Evolutionary conservation across 64 coral and sea anemone genomes (phyloP).

Genomic region (Pocillopora verrucosa): DNA sequence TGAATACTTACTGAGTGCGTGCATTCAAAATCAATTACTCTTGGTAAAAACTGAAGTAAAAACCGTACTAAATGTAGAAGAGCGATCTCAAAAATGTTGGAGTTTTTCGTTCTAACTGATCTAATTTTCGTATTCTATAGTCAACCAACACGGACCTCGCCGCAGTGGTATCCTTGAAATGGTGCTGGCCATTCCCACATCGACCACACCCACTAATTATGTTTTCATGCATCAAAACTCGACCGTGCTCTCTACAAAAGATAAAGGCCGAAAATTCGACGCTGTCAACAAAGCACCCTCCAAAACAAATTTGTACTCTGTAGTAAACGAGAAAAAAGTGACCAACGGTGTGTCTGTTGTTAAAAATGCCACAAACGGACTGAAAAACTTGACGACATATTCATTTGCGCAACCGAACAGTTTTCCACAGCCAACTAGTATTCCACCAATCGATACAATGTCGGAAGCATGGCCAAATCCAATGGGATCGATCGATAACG

Average conservation of each 20-base stretch:
- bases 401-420: slow-evolving; percentile 37
- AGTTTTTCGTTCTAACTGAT: neutral
- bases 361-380: neutral
- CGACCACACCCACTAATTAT: neutral
- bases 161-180: slow-evolving; percentile 29
- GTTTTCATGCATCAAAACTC: neutral
- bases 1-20: too few species aligned
- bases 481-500: slow-evolving; percentile 62
- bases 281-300: neutral
- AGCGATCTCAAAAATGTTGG: neutral
- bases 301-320: neutral
- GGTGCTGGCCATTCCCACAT: slow-evolving; percentile 1
- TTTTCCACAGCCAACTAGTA: slow-evolving; percentile 52
- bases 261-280: neutral
- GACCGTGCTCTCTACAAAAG: neutral
- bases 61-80: neutral
- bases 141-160: neutral
- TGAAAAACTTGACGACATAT: slow-evolving; percentile 7
- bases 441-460: slow-evolving; percentile 54
- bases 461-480: slow-evolving; percentile 35
- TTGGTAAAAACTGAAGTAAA: neutral
- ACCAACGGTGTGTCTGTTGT: neutral
- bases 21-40: too few species aligned
- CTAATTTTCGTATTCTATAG: neutral
- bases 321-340: neutral